Base-by-base conservation (phyloP, 2,113 vertebrate genomes). In the Nothocercus julius region DNA sequence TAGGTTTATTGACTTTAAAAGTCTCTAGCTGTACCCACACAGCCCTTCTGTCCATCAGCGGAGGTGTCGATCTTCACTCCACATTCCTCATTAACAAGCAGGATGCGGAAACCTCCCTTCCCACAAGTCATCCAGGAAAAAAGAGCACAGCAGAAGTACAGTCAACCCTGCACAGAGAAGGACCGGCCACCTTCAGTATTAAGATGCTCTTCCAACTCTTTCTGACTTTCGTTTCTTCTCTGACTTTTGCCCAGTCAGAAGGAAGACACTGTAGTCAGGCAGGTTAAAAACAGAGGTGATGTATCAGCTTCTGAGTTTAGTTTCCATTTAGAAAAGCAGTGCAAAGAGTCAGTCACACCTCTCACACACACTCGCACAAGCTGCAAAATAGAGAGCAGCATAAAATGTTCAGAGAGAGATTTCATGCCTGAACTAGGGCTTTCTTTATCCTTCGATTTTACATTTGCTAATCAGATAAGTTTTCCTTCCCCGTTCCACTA, bases 391-490 rank as follows among this genome's bases (percentile, higher is more conserved):
- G 84, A 58, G 74, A 87, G 91, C 58, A 92, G 8, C 0, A 0
- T n/a, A 61, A 45, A 38, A 90, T 21, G 2, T n/a, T 53, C 27
- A n/a, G 84, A 87, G 9, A 75, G 45, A 83, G 38, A 62, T 61
- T 90, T 44, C 49, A 51, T n/a, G n/a, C 16, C 70, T 90, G 58
- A 89, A 63, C 53, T 45, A 81, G 30, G 27, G 59, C 72, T 89
- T 34, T 64, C 58, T 94, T 93, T 87, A 54, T 67, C 61, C 20
- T 19, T 30, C 53, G 75, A 74, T 87, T 97, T 95, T 84, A 92
- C 15, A 80, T 68, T 67, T 77, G 47, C 79, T 49, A 45, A 69
- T 92, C 85, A 47, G 68, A 30, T 93, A 76, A 42, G 6, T 68
- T 88, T 79, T 75, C 78, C 79, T 81, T 93, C 62, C 90, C 47